Conservation (phyloP, 2,888 invertebrate genomes). For the Metopia argyrocephala region DNA sequence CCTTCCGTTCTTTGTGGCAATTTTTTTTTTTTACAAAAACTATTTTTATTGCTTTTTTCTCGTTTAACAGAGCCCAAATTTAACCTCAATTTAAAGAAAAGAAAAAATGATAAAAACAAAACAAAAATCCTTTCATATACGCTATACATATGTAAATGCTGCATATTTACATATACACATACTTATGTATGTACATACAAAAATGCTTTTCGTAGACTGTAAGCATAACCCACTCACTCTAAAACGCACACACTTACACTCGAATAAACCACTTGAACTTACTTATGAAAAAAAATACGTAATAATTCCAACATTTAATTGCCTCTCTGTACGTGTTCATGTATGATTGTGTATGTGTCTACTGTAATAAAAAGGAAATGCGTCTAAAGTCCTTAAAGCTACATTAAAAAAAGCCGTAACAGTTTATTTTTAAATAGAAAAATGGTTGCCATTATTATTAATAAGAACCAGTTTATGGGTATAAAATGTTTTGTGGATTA, state of each 20-base stretch:
- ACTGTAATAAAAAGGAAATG: background rate
- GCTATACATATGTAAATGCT: background rate
- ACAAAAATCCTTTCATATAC: background rate
- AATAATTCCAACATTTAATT: slow-evolving; percentile 55
- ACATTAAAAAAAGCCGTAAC: background rate
- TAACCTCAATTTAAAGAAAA: slow-evolving; percentile 58
- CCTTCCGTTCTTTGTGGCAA: background rate
- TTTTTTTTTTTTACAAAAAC: background rate
- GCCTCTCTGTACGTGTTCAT: slow-evolving; percentile 16
- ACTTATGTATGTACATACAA: too few species aligned
- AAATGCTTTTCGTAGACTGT: background rate
- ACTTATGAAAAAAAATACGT: slow-evolving; percentile 2
- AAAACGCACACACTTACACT: slow-evolving; percentile 2
- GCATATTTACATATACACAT: background rate
- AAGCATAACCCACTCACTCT: background rate
- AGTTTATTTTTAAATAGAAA: background rate
- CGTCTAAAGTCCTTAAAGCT: too few species aligned
- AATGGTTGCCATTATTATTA: background rate
- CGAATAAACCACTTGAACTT: slow-evolving; percentile 56
- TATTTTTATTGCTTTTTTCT: background rate
- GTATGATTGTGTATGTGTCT: background rate
- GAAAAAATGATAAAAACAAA: slow-evolving; percentile 25
- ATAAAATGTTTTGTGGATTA: too few species aligned
- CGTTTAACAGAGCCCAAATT: slow-evolving; percentile 8
- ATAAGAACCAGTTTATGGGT: too few species aligned